A percentile compares a stretch with the other conserved stretches of the same genome.
Evolutionary conservation across 1,140 invertebrate species (phyloP).

Genomic region (Heliothis virescens): DNA sequence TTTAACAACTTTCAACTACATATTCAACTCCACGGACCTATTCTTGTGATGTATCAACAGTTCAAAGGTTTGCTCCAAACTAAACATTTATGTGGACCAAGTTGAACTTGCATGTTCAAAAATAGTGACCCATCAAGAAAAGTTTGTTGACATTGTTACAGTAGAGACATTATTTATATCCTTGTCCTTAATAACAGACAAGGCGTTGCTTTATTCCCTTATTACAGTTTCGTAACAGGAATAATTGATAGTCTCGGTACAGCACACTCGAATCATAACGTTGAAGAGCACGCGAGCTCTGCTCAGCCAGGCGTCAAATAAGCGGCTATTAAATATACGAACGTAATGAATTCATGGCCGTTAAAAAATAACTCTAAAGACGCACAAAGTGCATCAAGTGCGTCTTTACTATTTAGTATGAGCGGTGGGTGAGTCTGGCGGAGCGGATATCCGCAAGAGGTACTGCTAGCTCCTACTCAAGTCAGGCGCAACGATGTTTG

Average conservation of each 20-base stretch:
- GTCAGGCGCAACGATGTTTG: conserved; percentile 47
- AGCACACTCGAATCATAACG: conserved; percentile 4
- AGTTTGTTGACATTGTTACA: background rate
- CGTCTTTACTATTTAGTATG: conserved; percentile 57
- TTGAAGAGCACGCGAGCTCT: conserved; percentile 33
- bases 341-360: conserved; percentile 32
- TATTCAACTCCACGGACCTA: background rate
- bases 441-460: conserved; percentile 66
- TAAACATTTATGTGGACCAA: background rate
- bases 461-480: conserved; percentile 40
- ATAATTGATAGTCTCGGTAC: background rate
- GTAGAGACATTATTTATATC: background rate
- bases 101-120: background rate
- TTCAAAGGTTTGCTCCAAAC: background rate
- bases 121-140: background rate
- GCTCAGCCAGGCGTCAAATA: conserved; percentile 27
- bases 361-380: conserved; percentile 36
- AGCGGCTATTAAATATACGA: conserved; percentile 29
- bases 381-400: conserved; percentile 37
- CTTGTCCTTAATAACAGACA: background rate
- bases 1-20: background rate
- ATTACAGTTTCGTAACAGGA: background rate
- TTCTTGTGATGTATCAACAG: background rate
- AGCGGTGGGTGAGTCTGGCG: conserved; percentile 47
- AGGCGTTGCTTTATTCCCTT: background rate